Evolutionary conservation across 1,140 invertebrate species (phyloP).

Genomic region (Galendromus occidentalis): DNA sequence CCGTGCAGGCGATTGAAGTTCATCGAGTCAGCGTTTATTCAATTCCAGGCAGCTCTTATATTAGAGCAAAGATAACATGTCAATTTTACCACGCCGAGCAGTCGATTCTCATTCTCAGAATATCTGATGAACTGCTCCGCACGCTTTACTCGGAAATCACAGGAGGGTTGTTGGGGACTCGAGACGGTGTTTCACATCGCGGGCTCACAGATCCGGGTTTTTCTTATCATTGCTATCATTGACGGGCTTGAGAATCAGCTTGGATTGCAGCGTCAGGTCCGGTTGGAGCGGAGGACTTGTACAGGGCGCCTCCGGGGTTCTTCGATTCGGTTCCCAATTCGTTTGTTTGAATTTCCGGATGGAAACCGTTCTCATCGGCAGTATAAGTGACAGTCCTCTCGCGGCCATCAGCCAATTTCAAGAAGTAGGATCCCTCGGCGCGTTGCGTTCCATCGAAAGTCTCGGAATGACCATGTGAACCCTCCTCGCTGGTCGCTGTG

Average conservation of each 20-base stretch:
- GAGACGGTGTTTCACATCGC: no score
- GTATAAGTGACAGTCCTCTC: not conserved
- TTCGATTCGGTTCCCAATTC: not conserved
- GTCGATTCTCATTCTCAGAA: no score
- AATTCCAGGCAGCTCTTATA: no score
- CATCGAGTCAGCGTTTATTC: no score
- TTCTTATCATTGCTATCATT: no score
- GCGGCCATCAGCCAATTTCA: not conserved
- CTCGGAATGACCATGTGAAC: not conserved
- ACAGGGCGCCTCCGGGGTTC: not conserved
- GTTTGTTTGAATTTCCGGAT: not conserved
- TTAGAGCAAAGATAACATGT: no score
- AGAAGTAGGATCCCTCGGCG: not conserved
- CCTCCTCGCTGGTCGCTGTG: not conserved
- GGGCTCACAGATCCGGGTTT: no score
- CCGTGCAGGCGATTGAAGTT: no score
- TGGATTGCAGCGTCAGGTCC: not conserved
- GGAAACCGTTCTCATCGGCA: conserved; percentile 1
- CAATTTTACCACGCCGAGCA: no score
- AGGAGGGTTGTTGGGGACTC: no score
- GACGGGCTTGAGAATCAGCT: not conserved
- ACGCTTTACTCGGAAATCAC: no score
- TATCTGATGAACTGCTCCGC: no score
- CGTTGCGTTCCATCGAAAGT: not conserved
- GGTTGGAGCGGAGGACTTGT: not conserved